Evolutionary conservation across 2,797 vertebrate species (phyloP), one percentile per base, ranked within the genome.

Genomic region (Podargus strigoides): DNA sequence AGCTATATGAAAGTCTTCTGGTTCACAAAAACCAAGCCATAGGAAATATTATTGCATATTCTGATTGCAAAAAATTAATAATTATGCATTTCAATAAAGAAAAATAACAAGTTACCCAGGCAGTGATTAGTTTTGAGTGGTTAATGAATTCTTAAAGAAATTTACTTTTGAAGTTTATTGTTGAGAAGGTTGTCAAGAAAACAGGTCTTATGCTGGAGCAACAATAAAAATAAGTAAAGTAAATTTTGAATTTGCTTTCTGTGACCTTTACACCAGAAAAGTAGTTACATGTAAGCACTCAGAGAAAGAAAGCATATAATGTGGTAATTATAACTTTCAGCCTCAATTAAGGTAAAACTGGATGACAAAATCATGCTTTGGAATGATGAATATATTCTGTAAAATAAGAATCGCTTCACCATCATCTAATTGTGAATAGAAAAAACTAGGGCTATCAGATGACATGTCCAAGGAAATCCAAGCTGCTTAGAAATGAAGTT

Each of bases 291-390:
- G 44, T 46, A 87, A 81, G 12, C 21, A 60, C 22, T 74, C 41
- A 41, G 52, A 83, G 56, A 74, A 87, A 82, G 52, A 64, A 91
- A 80, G 11, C 10, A 5, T 89, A 56, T 90, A 18, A 73, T 63
- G 22, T 59, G 34, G 42, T 67, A 87, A 89, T 89, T 87, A 70
- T 56, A 85, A 39, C 41, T 66, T 89, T 95, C 89, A 89, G 1
- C 34, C 10, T 91, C 72, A 50, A 62, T 93, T 91, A 80, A 87
- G 66, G 76, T 83, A 89, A 91, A 93, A 68, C 14, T 56, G 7
- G 30, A 83, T 92, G 69, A 94, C 30, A 92, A 91, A 89, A 78
- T 77, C 78, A 87, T 92, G 87, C 70, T 85, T 89, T 73, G 84
- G 37, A 94, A 89, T 59, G 16, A 92, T 58, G 41, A 90, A 62